Conservation (phyloP, 2,797 vertebrate genomes). For the Fringilla coelebs region DNA sequence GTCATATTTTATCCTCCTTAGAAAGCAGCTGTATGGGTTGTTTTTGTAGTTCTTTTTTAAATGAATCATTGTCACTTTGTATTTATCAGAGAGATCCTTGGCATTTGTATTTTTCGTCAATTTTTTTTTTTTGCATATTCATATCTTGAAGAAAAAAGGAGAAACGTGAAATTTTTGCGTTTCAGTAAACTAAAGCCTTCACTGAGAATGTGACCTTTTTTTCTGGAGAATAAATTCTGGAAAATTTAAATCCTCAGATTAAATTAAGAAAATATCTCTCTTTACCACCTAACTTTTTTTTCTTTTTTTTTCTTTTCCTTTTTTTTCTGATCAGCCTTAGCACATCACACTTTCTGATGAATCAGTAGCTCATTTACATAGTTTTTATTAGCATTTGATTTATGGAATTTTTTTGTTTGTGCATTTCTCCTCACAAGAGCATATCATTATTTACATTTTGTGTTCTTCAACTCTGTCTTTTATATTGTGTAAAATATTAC, state of each 20-base stretch:
- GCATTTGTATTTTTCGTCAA: not conserved
- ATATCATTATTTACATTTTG: not conserved
- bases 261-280: not conserved
- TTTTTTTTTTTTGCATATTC: not conserved
- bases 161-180: not conserved
- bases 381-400: not conserved
- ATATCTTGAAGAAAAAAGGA: not conserved
- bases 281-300: not conserved
- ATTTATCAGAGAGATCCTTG: not conserved
- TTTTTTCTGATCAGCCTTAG: not conserved
- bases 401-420: not conserved
- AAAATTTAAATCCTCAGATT: not conserved
- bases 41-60: not conserved
- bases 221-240: not conserved
- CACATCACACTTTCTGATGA: not conserved
- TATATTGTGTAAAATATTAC: not conserved
- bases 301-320: not conserved
- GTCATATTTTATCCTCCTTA: not conserved
- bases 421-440: rapidly evolving
- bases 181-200: not conserved
- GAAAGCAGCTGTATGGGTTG: not conserved
- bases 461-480: not conserved
- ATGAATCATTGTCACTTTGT: not conserved
- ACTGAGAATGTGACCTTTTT: not conserved
- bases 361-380: not conserved